Conservation (phyloP, 2,797 vertebrate genomes). For the Crypturellus tataupa region DNA sequence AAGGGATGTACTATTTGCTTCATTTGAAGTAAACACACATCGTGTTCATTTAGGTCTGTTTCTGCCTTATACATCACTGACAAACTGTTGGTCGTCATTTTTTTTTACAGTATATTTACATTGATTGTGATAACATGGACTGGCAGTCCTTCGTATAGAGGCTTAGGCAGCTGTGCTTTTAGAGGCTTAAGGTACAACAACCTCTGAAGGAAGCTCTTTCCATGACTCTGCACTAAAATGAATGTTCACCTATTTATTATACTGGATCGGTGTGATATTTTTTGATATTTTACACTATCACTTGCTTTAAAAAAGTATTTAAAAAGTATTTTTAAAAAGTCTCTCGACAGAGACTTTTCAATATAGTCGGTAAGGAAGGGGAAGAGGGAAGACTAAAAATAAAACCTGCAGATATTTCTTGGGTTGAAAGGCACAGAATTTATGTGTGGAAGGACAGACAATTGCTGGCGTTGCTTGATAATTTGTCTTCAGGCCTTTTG, state of each 20-base stretch:
- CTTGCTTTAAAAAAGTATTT: background rate
- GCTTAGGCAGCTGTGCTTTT: background rate
- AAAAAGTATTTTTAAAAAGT: no score
- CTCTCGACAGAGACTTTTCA: background rate
- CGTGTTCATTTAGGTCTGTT: background rate
- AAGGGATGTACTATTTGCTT: background rate
- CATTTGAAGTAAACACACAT: background rate
- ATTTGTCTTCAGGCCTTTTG: background rate
- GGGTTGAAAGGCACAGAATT: background rate
- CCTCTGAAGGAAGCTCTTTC: background rate
- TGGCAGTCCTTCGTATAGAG: background rate
- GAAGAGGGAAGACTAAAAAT: background rate
- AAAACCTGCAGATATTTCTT: background rate
- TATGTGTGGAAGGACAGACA: background rate
- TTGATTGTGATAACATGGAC: background rate
- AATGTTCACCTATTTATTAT: conserved; percentile 29
- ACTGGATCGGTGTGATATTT: conserved; percentile 46
- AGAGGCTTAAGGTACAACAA: background rate
- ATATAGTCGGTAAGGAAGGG: background rate
- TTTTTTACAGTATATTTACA: background rate
- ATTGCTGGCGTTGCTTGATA: background rate
- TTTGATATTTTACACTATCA: conserved; percentile 45
- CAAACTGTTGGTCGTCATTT: fast-evolving
- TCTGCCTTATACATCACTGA: conserved; percentile 11
- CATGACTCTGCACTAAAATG: background rate